phyloP scores from a whole-genome alignment of 2,113 vertebrate genomes.

The Psittacus erithacus region DNA sequence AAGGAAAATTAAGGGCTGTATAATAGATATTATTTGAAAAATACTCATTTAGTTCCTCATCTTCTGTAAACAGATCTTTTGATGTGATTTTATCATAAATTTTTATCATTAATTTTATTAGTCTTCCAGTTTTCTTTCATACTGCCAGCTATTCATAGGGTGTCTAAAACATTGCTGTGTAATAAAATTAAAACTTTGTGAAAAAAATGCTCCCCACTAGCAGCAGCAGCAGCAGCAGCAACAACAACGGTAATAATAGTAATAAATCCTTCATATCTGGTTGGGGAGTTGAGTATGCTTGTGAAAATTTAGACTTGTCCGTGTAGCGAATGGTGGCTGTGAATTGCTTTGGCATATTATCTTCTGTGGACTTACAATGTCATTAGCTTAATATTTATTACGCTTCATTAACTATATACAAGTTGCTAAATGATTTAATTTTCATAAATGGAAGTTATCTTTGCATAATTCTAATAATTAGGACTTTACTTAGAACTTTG shows the following conservation, averaged over 20 bases:
- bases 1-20: conserved; percentile 2
- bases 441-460: conserved; percentile 39
- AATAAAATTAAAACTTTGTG: background rate
- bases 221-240: background rate
- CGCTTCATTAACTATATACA: conserved; percentile 36
- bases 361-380: conserved; percentile 22
- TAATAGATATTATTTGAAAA: background rate
- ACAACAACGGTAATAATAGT: background rate
- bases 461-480: conserved; percentile 35
- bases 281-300: background rate
- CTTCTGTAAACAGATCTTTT: conserved; percentile 4
- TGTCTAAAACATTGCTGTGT: background rate
- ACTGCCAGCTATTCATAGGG: background rate
- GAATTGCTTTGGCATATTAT: conserved; percentile 27
- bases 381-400: conserved; percentile 62
- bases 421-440: conserved; percentile 53
- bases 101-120: background rate
- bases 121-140: background rate
- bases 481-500: background rate
- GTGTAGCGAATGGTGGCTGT: background rate
- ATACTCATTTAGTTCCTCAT: background rate
- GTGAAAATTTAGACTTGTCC: background rate
- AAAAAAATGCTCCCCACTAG: background rate
- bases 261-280: background rate
- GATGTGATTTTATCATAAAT: conserved; percentile 1